Base-by-base conservation (phyloP, 2,113 vertebrate species). In the Cynocephalus volans region DNA sequence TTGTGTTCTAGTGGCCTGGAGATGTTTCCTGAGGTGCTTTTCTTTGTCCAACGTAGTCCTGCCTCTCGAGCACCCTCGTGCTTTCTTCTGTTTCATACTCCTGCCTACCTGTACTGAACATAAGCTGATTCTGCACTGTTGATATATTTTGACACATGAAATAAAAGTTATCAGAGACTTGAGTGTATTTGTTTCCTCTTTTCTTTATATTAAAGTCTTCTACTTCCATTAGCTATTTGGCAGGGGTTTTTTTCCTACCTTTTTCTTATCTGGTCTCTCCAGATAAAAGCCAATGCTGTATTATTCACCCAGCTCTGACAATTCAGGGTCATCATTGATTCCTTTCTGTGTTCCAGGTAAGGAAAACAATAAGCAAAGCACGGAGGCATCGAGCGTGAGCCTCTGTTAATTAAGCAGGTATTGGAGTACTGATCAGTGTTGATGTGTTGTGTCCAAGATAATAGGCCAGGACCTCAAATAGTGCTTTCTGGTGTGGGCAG, bases 321-420 rank as follows among this genome's bases (percentile, higher is more conserved):
- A 76, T 65, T 83, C 54, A 6, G 82, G 41, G 58, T 91, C 60
- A 65, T 79, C 80, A 76, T 15, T 33, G 82, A 96, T 94, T 75
- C 45, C 33, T 97, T 67, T 88, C 65, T 89, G 45, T 79, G 50
- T 94, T 70, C 62, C 62, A 83, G 77, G 93, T 93, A 95, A 88
- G 65, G 67, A 62, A 88, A 84, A 95, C 23, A 91, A 52, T 70
- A 72, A 95, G 33, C 89, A 96, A 84, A 82, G 73, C 60, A 69
- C 14, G 11, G 56, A 62, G 10, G 58, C 64, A 14, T 79, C n/a
- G 17, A n/a, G 15, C 0, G 10, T 19, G 15, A 94, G 81, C 41
- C 82, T 88, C 60, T 52, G 12, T 80, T 90, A 90, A 67, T 83
- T 91, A 95, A 86, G 18, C 41, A 84, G n/a, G 50, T 64, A 65